Percentiles rank a stretch among this genome's conserved stretches.
phyloP scores from a whole-genome alignment of 92 coral and sea anemone genomes.

The Paramuricea clavata region DNA sequence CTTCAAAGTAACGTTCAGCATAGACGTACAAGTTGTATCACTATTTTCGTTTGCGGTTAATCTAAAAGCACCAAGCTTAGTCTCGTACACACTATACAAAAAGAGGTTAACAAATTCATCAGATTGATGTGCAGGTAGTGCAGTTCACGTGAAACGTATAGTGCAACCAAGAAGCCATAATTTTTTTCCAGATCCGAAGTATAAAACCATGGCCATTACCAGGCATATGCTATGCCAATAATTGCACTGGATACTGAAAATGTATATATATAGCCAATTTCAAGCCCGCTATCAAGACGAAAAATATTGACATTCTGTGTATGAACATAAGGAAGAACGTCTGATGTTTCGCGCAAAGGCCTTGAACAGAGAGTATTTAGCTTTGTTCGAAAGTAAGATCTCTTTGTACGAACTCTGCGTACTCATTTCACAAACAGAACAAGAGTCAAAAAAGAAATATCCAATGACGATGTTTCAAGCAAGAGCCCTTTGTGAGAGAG shows the following conservation, averaged over 20 bases:
- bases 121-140: not conserved
- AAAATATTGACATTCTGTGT: too few relatives aligned
- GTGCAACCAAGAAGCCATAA: not conserved
- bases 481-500: not conserved
- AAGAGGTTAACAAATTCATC: not conserved
- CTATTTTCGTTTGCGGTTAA: not conserved
- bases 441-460: too few relatives aligned
- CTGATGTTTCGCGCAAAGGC: not conserved
- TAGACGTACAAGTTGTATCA: not conserved
- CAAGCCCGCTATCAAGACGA: not conserved
- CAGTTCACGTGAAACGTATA: not conserved
- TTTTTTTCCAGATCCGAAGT: not conserved
- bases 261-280: too few relatives aligned
- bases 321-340: too few relatives aligned
- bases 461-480: not conserved
- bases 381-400: not conserved
- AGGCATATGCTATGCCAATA: too few relatives aligned
- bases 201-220: too few relatives aligned
- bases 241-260: too few relatives aligned
- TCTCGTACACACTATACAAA: conserved; percentile 14
- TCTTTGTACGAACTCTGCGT: not conserved
- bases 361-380: not conserved
- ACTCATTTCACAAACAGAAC: not conserved
- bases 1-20: not conserved
- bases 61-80: conserved; percentile 10